Conservation (phyloP, 1,140 invertebrate genomes). For the Pantala flavescens region DNA sequence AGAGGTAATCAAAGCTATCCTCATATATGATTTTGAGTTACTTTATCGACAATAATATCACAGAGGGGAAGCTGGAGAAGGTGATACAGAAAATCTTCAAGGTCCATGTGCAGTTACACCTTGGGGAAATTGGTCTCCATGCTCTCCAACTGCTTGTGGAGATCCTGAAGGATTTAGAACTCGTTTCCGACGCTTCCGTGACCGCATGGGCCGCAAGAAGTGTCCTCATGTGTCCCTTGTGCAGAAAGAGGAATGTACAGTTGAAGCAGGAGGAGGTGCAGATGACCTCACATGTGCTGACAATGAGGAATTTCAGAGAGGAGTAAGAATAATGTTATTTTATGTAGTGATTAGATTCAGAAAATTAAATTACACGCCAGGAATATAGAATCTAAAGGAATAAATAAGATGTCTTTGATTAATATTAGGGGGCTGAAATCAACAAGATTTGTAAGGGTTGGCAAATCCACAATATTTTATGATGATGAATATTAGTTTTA, state of each 20-base stretch:
- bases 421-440: no score
- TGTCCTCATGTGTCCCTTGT: slow-evolving; percentile 55
- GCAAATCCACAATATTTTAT: no score
- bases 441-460: no score
- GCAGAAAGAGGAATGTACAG: slow-evolving; percentile 69
- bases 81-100: slow-evolving; percentile 23
- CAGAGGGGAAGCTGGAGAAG: slow-evolving; percentile 23
- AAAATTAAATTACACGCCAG: background rate
- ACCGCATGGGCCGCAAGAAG: slow-evolving; percentile 63
- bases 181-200: slow-evolving; percentile 57
- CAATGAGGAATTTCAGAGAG: background rate
- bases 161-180: slow-evolving; percentile 52
- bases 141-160: slow-evolving; percentile 65
- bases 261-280: slow-evolving; percentile 11
- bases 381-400: background rate
- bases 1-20: no score
- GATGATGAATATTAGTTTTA: no score
- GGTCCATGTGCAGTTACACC: slow-evolving; percentile 57
- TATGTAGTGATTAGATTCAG: background rate
- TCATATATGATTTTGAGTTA: no score
- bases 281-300: background rate
- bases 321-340: background rate
- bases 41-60: no score
- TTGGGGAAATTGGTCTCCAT: slow-evolving; percentile 73
- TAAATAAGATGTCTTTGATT: background rate